Evolutionary conservation across 2,797 vertebrate species (phyloP), one percentile per base, ranked within the genome.

Genomic region (Salarias fasciatus): DNA sequence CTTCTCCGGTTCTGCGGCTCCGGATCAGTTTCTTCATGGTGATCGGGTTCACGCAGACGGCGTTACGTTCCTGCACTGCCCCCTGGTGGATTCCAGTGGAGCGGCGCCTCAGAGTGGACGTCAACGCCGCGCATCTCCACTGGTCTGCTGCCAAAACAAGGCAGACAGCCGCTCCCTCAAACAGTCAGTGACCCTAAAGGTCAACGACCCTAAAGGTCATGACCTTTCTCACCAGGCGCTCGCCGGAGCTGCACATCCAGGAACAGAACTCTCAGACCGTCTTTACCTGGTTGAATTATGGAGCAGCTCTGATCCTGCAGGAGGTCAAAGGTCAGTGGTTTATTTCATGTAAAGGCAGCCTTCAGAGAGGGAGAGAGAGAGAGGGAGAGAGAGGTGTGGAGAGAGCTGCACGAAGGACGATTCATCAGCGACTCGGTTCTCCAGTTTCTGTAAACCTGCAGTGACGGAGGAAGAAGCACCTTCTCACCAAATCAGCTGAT

Each of bases 61-160:
- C n/a, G n/a, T n/a, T n/a, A n/a, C n/a, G n/a, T n/a, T n/a, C n/a
- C 71, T 59, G 57, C 35, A 51, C 55, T 8, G 38, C 63, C 61
- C 44, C 51, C 73, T 85, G 73, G 46, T 86, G 76, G 83, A 82
- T 85, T 69, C 14, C 46, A n/a, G n/a, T n/a, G n/a, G n/a, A n/a
- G n/a, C 46, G 0, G 41, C 59, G n/a, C 66, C 13, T 87, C 86
- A 88, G 14, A 85, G 83, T 79, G 84, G 56, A 79, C 68, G 57
- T 80, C n/a, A n/a, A n/a, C n/a, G n/a, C n/a, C n/a, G n/a, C n/a
- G 57, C 80, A 86, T 84, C 78, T 61, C 2, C 51, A 83, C 79
- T 56, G 73, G 79, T 28, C 18, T 40, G 35, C 80, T 76, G 85
- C 64, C 84, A 85, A 79, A 88, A 83, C 83, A 88, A 83, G 70